These are phyloP conservation scores for Iselma pallidipennis DNA, from an alignment of 2,888 invertebrate genomes.

Conservation along the genomic window DNA sequence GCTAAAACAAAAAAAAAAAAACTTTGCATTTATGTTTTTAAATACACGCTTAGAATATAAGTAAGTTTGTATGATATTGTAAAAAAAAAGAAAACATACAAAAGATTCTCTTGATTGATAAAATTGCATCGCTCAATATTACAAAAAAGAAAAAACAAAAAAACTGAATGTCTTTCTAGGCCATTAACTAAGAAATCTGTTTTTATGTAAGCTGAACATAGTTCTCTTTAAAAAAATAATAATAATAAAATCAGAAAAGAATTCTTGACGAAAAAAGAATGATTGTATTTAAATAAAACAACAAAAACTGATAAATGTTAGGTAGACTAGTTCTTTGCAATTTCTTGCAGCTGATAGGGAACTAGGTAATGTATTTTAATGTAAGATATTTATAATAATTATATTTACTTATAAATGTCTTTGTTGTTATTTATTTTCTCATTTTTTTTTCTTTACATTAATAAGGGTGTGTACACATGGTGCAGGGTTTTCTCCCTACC, in stretches of 20 bases:
- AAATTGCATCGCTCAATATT: constrained; percentile 43
- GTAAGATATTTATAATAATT: constrained; percentile 59
- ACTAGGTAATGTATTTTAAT: constrained; percentile 57
- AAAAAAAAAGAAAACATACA: constrained; percentile 45
- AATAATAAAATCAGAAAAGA: constrained; percentile 35
- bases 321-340: constrained; percentile 54
- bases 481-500: no score
- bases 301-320: constrained; percentile 44
- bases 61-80: constrained; percentile 28
- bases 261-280: neutral
- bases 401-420: constrained; percentile 58
- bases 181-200: constrained; percentile 35
- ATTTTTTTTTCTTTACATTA: no score
- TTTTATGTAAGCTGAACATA: constrained; percentile 50
- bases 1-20: neutral
- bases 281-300: constrained; percentile 46
- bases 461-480: no score
- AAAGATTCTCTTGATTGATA: constrained; percentile 35
- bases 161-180: constrained; percentile 33
- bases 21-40: neutral
- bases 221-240: constrained; percentile 52
- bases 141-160: neutral
- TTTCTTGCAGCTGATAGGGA: constrained; percentile 49
- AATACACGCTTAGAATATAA: neutral
- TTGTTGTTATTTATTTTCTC: constrained; percentile 16